Conservation (phyloP, 2,888 invertebrate genomes). For the Phaonia tiefii region DNA sequence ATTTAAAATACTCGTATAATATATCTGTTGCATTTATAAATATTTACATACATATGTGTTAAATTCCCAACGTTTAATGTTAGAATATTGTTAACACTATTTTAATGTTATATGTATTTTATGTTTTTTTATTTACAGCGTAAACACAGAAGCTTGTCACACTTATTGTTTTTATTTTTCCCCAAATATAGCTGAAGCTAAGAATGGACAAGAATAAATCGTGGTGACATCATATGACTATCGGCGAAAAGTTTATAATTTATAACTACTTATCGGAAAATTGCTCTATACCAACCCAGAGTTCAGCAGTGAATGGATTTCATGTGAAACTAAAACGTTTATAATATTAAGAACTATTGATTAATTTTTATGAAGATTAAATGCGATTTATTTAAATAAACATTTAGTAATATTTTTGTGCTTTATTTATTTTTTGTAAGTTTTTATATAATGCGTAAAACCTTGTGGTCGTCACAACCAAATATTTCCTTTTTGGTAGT, state of each 20-base stretch:
- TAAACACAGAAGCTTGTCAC: slow-evolving; percentile 72
- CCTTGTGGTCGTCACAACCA: too few relatives aligned
- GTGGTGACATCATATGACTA: slow-evolving; percentile 38
- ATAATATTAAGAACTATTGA: background rate
- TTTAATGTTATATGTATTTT: slow-evolving; percentile 17
- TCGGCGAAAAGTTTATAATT: background rate
- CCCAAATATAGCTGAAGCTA: slow-evolving; percentile 65
- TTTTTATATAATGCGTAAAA: too few relatives aligned
- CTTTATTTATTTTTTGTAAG: too few relatives aligned
- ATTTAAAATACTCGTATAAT: background rate
- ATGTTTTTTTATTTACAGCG: slow-evolving; percentile 74
- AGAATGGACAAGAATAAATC: slow-evolving; percentile 62
- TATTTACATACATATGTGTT: background rate
- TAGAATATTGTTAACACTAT: background rate
- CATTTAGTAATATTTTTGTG: too few relatives aligned
- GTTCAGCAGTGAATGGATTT: background rate
- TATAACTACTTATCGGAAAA: background rate
- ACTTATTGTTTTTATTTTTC: slow-evolving; percentile 57
- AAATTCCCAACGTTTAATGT: background rate
- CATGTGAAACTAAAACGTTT: background rate
- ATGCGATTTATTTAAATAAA: background rate
- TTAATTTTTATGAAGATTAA: slow-evolving; percentile 1
- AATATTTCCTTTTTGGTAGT: too few relatives aligned
- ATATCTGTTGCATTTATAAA: background rate
- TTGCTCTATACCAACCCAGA: background rate